These are phyloP conservation scores for Pterophyllum scalare DNA, from an alignment of 2,113 vertebrate species.

Conservation along the genomic window DNA sequence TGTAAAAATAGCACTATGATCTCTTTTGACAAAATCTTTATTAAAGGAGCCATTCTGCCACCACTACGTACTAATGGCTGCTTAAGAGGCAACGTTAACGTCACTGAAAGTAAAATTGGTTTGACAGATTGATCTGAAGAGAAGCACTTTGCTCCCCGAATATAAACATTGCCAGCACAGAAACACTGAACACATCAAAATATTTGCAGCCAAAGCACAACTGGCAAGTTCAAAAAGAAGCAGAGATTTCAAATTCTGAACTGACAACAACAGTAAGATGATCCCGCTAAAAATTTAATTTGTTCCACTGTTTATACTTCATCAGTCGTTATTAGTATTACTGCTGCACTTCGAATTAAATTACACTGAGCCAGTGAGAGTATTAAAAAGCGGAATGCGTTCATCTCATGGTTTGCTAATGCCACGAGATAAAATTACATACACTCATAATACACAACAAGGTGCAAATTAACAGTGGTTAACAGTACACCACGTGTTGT, in stretches of 20 bases:
- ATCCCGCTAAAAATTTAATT: background rate
- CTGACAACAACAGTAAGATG: background rate
- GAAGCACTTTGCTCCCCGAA: constrained; percentile 20
- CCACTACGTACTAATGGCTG: constrained; percentile 17
- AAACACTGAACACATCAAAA: background rate
- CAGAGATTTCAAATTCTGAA: background rate
- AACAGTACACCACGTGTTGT: background rate
- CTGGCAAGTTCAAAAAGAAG: background rate
- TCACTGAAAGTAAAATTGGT: constrained; percentile 30
- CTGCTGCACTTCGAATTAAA: constrained; percentile 3
- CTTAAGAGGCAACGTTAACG: constrained; percentile 14
- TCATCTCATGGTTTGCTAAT: background rate
- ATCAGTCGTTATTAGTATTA: background rate
- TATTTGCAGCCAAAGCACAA: background rate
- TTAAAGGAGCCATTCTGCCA: constrained; percentile 33
- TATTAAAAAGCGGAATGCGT: constrained; percentile 3
- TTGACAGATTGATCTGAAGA: constrained; percentile 19
- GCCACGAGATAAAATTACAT: constrained; percentile 2
- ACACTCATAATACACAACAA: constrained; percentile 2
- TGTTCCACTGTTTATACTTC: background rate
- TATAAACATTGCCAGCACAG: constrained; percentile 6
- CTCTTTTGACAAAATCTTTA: constrained; percentile 41
- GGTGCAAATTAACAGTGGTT: background rate
- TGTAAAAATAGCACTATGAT: constrained; percentile 53
- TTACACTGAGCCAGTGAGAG: background rate